Conservation (phyloP, 1,140 invertebrate genomes). For the Diploscapter pachys region DNA sequence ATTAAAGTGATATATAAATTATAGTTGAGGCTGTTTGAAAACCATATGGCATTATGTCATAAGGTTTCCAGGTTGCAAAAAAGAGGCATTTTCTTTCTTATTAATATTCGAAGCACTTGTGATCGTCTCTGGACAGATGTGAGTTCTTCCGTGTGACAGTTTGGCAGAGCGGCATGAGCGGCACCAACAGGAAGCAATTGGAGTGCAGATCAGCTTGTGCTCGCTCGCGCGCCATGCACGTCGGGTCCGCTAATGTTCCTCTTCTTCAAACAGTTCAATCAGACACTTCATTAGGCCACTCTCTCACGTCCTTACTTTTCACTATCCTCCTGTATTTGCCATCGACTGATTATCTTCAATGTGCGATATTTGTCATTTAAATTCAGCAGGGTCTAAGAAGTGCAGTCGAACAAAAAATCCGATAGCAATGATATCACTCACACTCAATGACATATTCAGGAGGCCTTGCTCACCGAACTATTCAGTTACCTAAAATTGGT, state of each 20-base stretch:
- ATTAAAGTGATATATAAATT: no score
- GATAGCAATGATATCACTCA: no score
- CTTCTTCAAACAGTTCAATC: constrained; percentile 34
- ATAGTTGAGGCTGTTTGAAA: no score
- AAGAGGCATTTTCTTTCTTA: no score
- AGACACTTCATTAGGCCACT: neutral
- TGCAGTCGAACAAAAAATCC: no score
- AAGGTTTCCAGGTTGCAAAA: no score
- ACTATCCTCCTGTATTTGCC: no score
- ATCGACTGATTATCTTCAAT: no score
- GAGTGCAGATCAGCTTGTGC: constrained; percentile 51
- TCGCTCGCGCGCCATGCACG: constrained; percentile 46
- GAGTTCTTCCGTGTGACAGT: constrained; percentile 26
- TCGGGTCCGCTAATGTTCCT: constrained; percentile 57
- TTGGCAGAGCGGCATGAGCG: constrained; percentile 53
- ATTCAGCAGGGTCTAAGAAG: no score
- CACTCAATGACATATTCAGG: neutral
- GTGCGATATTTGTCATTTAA: no score
- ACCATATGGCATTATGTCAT: no score
- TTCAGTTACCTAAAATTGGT: constrained; percentile 29
- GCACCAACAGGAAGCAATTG: constrained; percentile 57
- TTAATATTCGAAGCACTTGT: no score
- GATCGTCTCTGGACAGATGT: constrained; percentile 21
- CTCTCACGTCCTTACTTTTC: neutral
- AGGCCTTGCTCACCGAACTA: neutral